A percentile compares a stretch with the other conserved stretches of the same genome.
These are phyloP conservation scores for Micrastur ruficollis DNA, from an alignment of 2,797 vertebrate species.

Conservation along the genomic window DNA sequence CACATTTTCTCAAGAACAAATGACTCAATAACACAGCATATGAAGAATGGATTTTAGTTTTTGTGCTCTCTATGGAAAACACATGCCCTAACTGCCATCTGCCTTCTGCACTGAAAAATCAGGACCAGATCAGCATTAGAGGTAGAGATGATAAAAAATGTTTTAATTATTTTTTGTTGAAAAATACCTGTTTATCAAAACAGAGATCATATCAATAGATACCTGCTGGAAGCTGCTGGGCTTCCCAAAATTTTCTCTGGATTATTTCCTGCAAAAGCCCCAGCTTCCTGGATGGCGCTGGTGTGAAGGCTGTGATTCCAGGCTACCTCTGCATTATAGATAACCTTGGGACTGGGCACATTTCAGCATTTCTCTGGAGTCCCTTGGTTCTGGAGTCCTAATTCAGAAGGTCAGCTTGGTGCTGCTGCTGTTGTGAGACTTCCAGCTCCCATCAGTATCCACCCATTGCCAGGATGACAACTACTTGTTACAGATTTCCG, in stretches of 20 bases:
- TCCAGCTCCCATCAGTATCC: neutral
- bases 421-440: neutral
- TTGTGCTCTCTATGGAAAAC: neutral
- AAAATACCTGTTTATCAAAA: neutral
- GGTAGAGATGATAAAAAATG: neutral
- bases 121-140: neutral
- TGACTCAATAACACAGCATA: neutral
- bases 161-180: neutral
- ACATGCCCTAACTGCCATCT: fast-evolving
- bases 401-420: neutral
- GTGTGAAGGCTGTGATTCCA: neutral
- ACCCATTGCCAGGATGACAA: neutral
- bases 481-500: neutral
- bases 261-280: neutral
- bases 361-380: neutral
- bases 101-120: neutral
- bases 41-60: neutral
- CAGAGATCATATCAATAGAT: neutral
- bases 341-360: no score
- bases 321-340: neutral
- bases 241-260: neutral
- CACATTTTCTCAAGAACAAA: neutral
- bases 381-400: neutral
- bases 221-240: neutral
- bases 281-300: neutral